A percentile compares a stretch with the other conserved stretches of the same genome.
Evolutionary conservation across 2,888 invertebrate species (phyloP).

Genomic region (Mechanitis messenoides): DNA sequence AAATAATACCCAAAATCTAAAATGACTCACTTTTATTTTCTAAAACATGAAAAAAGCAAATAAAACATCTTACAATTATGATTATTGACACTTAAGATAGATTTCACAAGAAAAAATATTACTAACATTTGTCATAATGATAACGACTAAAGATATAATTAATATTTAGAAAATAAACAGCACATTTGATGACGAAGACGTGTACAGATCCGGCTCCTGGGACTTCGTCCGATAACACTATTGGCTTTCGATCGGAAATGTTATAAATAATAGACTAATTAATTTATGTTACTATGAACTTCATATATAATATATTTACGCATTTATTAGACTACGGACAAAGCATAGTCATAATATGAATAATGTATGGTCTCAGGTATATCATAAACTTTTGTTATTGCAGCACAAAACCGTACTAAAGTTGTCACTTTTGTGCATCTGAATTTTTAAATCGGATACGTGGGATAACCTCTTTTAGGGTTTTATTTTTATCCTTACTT

Average conservation of each 20-base stretch:
- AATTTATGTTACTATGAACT: slow-evolving; percentile 1
- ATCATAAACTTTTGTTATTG: too few relatives aligned
- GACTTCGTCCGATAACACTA: not conserved
- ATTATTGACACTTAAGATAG: not conserved
- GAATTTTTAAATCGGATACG: too few relatives aligned
- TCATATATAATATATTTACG: not conserved
- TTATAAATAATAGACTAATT: not conserved
- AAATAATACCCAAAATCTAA: too few relatives aligned
- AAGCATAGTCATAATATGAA: not conserved
- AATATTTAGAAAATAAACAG: slow-evolving; percentile 6
- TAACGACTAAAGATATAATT: not conserved
- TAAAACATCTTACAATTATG: too few relatives aligned
- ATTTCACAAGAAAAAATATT: not conserved
- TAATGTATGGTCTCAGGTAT: too few relatives aligned
- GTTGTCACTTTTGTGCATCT: too few relatives aligned
- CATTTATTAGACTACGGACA: not conserved
- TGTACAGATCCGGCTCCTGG: not conserved
- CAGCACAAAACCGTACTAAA: too few relatives aligned
- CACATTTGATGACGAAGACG: slow-evolving; percentile 4
- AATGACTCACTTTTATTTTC: too few relatives aligned
- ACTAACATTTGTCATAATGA: not conserved
- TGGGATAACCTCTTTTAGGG: too few relatives aligned
- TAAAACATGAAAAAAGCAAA: too few relatives aligned
- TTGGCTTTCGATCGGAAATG: slow-evolving; percentile 5
- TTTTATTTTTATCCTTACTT: too few relatives aligned